Conservation (phyloP, 2,888 invertebrate genomes). For the Brachyptera risi region DNA sequence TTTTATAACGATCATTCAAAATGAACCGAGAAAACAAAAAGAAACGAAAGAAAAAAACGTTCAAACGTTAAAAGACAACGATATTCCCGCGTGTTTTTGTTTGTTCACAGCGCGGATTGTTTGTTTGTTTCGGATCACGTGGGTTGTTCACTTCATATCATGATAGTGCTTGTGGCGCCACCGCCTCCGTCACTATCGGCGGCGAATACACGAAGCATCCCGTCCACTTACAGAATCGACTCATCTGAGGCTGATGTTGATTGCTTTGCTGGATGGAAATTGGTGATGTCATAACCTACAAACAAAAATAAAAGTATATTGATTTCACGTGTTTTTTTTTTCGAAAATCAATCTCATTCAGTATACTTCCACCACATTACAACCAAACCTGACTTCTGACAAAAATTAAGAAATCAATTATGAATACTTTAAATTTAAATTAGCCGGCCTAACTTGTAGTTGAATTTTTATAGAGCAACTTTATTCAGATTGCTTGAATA, state of each 20-base stretch:
- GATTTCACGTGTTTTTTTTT: not conserved
- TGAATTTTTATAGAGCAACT: too few species aligned
- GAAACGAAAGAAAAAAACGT: constrained; percentile 16
- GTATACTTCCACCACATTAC: too few species aligned
- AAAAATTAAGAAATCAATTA: too few species aligned
- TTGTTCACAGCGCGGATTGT: not conserved
- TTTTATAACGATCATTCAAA: not conserved
- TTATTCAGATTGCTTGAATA: too few species aligned
- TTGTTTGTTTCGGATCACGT: not conserved
- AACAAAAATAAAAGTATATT: not conserved
- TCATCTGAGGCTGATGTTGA: not conserved
- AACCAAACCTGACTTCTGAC: too few species aligned
- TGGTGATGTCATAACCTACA: constrained; percentile 8
- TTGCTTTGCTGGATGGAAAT: too few species aligned
- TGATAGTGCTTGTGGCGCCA: not conserved
- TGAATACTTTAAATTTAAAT: too few species aligned
- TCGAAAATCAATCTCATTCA: too few species aligned
- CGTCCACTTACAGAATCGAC: too few species aligned
- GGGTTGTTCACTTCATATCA: constrained; percentile 4
- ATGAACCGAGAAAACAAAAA: not conserved
- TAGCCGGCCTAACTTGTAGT: too few species aligned
- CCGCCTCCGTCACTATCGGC: not conserved
- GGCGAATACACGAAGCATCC: not conserved
- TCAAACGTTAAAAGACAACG: not conserved
- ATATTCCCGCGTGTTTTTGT: not conserved